Evolutionary conservation across 1,140 invertebrate species (phyloP).

Genomic region (Drosophila ananassae): DNA sequence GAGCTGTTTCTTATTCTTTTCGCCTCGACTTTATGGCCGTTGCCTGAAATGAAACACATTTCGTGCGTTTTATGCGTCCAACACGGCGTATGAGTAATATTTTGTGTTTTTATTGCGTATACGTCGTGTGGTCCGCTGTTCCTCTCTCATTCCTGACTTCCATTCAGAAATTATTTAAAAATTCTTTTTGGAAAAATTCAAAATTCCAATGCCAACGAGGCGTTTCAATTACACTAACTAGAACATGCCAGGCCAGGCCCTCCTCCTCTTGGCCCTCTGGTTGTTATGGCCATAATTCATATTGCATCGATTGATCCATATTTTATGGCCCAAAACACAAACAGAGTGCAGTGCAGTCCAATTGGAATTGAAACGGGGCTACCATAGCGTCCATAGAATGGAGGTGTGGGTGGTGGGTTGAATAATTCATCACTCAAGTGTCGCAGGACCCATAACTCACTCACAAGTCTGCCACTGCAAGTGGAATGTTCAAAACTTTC

Average conservation of each 20-base stretch:
- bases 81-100: slow-evolving; percentile 58
- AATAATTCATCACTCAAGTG: slow-evolving; percentile 50
- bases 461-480: not conserved
- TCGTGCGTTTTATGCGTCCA: slow-evolving; percentile 47
- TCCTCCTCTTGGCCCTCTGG: not conserved
- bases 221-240: slow-evolving; percentile 63
- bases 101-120: slow-evolving; percentile 49
- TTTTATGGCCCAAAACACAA: slow-evolving; percentile 49
- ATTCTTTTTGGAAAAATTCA: slow-evolving; percentile 17
- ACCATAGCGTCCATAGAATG: no score
- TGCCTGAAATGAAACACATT: slow-evolving; percentile 73
- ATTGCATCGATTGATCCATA: slow-evolving; percentile 69
- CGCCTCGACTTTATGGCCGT: slow-evolving; percentile 48
- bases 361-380: slow-evolving; percentile 37
- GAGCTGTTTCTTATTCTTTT: slow-evolving; percentile 1
- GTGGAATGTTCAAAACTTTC: slow-evolving; percentile 24
- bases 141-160: not conserved
- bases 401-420: slow-evolving; percentile 6
- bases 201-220: slow-evolving; percentile 32
- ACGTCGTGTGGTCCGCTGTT: slow-evolving; percentile 16
- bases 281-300: slow-evolving; percentile 36
- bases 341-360: slow-evolving; percentile 24
- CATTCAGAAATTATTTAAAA: slow-evolving; percentile 10
- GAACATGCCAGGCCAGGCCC: slow-evolving; percentile 23
- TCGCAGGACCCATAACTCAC: slow-evolving; percentile 31